Evolutionary conservation across 2,888 invertebrate genomes (phyloP).

Genomic region (Macropis europaea): DNA sequence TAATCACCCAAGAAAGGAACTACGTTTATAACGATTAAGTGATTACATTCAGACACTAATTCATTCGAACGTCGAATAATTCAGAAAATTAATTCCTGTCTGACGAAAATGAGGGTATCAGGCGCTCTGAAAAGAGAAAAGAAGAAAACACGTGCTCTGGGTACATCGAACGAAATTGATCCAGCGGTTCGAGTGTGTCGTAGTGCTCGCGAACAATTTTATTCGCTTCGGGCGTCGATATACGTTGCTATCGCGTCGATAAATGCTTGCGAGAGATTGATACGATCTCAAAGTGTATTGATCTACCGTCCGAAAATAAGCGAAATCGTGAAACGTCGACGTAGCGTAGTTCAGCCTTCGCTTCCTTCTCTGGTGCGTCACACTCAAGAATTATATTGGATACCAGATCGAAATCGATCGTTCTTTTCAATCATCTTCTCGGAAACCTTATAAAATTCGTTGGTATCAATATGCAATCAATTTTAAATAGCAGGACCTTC

Average conservation of each 20-base stretch:
- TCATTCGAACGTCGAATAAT: too few species aligned
- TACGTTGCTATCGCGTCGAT: not conserved
- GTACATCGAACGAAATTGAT: conserved; percentile 6
- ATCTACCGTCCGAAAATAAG: conserved; percentile 2
- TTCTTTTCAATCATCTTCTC: not conserved
- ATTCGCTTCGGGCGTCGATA: not conserved
- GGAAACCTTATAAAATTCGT: not conserved
- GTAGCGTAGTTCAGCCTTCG: not conserved
- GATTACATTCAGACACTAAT: too few species aligned
- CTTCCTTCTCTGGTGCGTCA: not conserved
- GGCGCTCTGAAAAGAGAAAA: too few species aligned
- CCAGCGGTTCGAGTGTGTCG: not conserved
- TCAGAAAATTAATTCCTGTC: too few species aligned
- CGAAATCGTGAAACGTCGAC: conserved; percentile 1
- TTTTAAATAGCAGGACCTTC: too few species aligned
- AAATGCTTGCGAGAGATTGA: conserved; percentile 21
- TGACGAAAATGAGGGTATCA: too few species aligned
- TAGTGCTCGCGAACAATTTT: conserved; percentile 12
- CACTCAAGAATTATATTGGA: not conserved
- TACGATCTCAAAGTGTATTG: conserved; percentile 17
- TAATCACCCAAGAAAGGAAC: too few species aligned
- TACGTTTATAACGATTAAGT: too few species aligned
- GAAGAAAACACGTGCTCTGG: conserved; percentile 13
- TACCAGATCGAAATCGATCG: not conserved
- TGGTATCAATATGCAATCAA: too few species aligned